phyloP scores from a whole-genome alignment of 2,797 vertebrate species.

The Carapus acus region DNA sequence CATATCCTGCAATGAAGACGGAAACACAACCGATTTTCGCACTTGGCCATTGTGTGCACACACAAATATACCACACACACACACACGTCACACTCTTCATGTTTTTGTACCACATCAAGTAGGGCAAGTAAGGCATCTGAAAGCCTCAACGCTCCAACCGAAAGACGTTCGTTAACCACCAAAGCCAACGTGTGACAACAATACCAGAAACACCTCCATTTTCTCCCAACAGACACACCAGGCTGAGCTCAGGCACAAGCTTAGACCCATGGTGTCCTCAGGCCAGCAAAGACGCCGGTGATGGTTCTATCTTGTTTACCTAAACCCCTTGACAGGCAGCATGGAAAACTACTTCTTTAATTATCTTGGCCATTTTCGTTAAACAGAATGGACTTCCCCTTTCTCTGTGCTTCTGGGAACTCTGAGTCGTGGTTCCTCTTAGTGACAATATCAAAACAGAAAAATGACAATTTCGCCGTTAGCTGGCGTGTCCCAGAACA shows the following conservation, averaged over 20 bases:
- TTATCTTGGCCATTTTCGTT: slow-evolving; percentile 51
- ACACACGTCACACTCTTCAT: neutral
- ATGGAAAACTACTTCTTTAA: slow-evolving; percentile 50
- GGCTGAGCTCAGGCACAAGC: too few species aligned
- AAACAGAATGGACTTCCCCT: slow-evolving; percentile 72
- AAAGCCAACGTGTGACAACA: slow-evolving; percentile 26
- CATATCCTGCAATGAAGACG: slow-evolving; percentile 51
- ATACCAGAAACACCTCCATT: neutral
- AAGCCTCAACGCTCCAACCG: neutral
- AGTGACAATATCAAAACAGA: slow-evolving; percentile 58
- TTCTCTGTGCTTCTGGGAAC: slow-evolving; percentile 71
- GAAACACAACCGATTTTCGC: slow-evolving; percentile 31
- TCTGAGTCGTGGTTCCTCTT: slow-evolving; percentile 61
- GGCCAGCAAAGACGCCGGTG: too few species aligned
- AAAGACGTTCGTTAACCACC: slow-evolving; percentile 16
- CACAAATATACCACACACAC: slow-evolving; percentile 1
- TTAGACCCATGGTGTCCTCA: too few species aligned
- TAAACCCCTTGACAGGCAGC: too few species aligned
- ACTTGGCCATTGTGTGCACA: slow-evolving; percentile 14
- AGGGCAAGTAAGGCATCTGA: neutral
- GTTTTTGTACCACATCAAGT: slow-evolving; percentile 11
- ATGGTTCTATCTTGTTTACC: too few species aligned
- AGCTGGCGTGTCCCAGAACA: slow-evolving; percentile 27
- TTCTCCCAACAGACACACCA: neutral
- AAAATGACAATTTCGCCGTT: slow-evolving; percentile 40